Conservation (phyloP, 2,888 invertebrate species). For the Podotricha telesiphe region DNA sequence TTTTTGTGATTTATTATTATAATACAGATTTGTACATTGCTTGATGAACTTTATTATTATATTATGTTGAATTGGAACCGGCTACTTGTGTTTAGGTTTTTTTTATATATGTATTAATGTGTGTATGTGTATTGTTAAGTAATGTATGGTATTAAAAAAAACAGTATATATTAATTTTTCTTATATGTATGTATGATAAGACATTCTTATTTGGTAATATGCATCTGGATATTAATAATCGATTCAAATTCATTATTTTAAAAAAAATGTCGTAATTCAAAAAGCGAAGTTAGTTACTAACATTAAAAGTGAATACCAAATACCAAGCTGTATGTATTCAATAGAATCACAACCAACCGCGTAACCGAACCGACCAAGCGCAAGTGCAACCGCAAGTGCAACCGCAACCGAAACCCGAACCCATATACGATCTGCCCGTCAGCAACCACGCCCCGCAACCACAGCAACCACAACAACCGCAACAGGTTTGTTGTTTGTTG, state of each 20-base stretch:
- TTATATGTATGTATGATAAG: not conserved
- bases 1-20: too few relatives aligned
- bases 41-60: too few relatives aligned
- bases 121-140: not conserved
- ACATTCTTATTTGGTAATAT: too few relatives aligned
- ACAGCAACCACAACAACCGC: slow-evolving; percentile 14
- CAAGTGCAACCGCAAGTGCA: not conserved
- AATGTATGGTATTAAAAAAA: too few relatives aligned
- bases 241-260: too few relatives aligned
- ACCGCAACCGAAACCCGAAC: slow-evolving; percentile 19
- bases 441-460: slow-evolving; percentile 16
- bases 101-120: not conserved
- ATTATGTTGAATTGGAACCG: not conserved
- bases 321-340: slow-evolving; percentile 13
- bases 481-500: slow-evolving; percentile 11
- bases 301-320: not conserved
- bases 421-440: slow-evolving; percentile 17
- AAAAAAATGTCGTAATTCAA: too few relatives aligned
- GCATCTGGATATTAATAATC: too few relatives aligned
- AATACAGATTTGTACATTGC: too few relatives aligned
- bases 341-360: slow-evolving; percentile 9
- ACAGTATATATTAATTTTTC: too few relatives aligned
- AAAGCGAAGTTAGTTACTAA: not conserved
- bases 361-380: not conserved
- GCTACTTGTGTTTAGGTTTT: not conserved